Evolutionary conservation across 2,113 vertebrate genomes (phyloP).

Genomic region (Tenebrosternarchus preto): DNA sequence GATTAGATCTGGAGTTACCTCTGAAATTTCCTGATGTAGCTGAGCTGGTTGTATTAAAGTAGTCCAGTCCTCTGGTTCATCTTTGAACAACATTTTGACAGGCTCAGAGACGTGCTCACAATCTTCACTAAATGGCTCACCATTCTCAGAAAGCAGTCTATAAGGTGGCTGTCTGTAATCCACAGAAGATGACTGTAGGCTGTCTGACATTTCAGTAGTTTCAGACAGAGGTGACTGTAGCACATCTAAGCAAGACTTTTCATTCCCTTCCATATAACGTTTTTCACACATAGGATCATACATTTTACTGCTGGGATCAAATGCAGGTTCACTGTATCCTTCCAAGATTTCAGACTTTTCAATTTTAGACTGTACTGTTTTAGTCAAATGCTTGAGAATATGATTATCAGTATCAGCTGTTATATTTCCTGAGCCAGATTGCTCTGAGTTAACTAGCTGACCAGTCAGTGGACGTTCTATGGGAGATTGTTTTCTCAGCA

Average conservation of each 20-base stretch:
- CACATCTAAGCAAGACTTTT: conserved; percentile 35
- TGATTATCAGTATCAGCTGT: not conserved
- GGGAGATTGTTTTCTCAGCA: conserved; percentile 16
- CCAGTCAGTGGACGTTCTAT: not conserved
- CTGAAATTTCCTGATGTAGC: not conserved
- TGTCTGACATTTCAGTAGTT: not conserved
- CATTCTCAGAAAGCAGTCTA: conserved; percentile 8
- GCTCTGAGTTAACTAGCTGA: not conserved
- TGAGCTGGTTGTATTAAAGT: not conserved
- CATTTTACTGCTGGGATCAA: not conserved
- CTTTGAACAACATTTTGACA: not conserved
- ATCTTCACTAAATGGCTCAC: not conserved
- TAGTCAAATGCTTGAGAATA: not conserved
- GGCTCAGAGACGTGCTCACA: conserved; percentile 13
- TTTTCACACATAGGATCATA: too few species aligned
- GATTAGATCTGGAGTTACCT: not conserved
- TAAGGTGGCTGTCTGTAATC: not conserved
- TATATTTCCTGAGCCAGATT: not conserved
- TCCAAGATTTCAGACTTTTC: conserved; percentile 17
- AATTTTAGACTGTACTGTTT: not conserved
- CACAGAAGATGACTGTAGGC: not conserved
- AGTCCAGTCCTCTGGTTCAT: not conserved
- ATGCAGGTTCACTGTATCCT: not conserved
- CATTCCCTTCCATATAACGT: conserved; percentile 33
- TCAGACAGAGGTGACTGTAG: not conserved